Evolutionary conservation across 35 echinoderm and acorn worm species (phyloP).

Genomic region (Anneissia japonica): DNA sequence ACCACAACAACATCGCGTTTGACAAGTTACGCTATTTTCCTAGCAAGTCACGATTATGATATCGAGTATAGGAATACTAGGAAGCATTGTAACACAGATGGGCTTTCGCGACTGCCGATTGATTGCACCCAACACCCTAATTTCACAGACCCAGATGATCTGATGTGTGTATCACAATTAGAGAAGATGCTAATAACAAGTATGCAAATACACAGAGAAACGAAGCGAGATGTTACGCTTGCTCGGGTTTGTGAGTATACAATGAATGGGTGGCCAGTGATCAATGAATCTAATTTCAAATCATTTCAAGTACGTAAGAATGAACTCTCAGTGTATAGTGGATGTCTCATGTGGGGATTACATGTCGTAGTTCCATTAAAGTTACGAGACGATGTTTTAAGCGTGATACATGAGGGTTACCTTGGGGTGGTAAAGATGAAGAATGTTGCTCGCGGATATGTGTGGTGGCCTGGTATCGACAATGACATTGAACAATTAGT

Average conservation of each 20-base stretch:
- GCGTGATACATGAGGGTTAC: slow-evolving; percentile 24
- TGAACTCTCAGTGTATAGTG: slow-evolving; percentile 31
- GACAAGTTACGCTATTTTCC: slow-evolving; percentile 32
- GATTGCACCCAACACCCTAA: no score
- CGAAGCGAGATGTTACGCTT: background rate
- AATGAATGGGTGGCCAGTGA: slow-evolving; percentile 38
- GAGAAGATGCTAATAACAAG: slow-evolving; percentile 4
- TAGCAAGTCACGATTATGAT: slow-evolving; percentile 33
- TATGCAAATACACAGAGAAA: slow-evolving; percentile 17
- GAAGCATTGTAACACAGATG: slow-evolving; percentile 30
- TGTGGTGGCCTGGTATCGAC: slow-evolving; percentile 43
- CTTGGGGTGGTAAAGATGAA: slow-evolving; percentile 39
- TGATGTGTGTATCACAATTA: no score
- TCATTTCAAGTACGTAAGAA: slow-evolving; percentile 25
- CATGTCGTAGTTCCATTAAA: slow-evolving; percentile 18
- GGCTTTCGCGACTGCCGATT: slow-evolving; percentile 4
- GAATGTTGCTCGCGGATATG: slow-evolving; percentile 23
- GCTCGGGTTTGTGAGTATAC: slow-evolving; percentile 25
- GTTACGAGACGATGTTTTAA: slow-evolving; percentile 4
- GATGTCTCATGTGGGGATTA: slow-evolving; percentile 21
- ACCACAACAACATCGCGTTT: slow-evolving; percentile 14
- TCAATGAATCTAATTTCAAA: slow-evolving; percentile 23
- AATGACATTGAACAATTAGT: slow-evolving; percentile 33
- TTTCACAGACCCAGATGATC: background rate
- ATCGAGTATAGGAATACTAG: slow-evolving; percentile 24